Percentiles rank a stretch among this genome's conserved stretches.
Conservation (phyloP, 1,140 invertebrate species). For the Drosophila prosaltans region DNA sequence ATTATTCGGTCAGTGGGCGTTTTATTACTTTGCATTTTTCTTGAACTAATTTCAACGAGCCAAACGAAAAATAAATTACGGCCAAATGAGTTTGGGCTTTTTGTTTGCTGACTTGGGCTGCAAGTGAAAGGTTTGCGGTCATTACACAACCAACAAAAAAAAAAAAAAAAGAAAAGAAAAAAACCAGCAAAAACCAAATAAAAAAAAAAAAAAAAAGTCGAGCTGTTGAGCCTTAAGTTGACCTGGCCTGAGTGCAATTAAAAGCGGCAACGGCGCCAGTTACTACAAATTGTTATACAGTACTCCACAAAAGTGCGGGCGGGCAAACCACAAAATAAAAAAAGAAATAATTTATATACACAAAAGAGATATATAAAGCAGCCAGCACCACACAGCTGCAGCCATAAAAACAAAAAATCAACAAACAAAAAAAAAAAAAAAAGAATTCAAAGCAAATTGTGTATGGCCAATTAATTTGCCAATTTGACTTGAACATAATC, state of each 20-base stretch:
- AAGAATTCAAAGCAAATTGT: constrained; percentile 36
- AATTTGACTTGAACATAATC: constrained; percentile 59
- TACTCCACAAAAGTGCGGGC: constrained; percentile 39
- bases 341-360: background rate
- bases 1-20: constrained; percentile 68
- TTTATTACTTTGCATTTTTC: constrained; percentile 56
- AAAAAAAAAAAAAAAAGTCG: constrained; percentile 25
- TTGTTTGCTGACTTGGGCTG: constrained; percentile 43
- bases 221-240: constrained; percentile 31
- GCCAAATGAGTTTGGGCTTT: constrained; percentile 63
- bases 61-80: constrained; percentile 74
- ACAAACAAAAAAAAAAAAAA: constrained; percentile 24
- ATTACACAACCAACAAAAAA: constrained; percentile 61
- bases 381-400: constrained; percentile 25
- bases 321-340: constrained; percentile 14
- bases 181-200: constrained; percentile 3
- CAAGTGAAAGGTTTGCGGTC: constrained; percentile 68
- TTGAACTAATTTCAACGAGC: constrained; percentile 71
- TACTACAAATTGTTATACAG: constrained; percentile 71
- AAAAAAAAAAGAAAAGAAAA: constrained; percentile 4
- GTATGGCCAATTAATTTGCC: constrained; percentile 72
- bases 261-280: constrained; percentile 44
- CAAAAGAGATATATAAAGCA: constrained; percentile 17
- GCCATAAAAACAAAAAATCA: background rate
- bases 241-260: constrained; percentile 56